Base-by-base conservation (phyloP, 2,797 vertebrate species). In the Tachyglossus aculeatus region DNA sequence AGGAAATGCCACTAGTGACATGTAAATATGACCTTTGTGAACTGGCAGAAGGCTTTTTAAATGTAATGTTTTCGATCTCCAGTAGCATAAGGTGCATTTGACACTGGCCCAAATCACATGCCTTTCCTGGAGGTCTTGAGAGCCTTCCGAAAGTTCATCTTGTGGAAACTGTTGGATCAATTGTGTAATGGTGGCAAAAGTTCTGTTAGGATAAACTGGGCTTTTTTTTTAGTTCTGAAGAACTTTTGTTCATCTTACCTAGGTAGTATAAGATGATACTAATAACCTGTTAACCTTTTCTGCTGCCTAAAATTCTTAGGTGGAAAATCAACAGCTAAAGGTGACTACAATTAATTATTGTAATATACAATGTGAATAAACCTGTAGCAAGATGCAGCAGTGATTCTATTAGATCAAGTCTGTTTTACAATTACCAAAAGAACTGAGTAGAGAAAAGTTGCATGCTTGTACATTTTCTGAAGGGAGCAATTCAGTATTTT, bases 1-100 rank as follows among this genome's bases (percentile, higher is more conserved):
- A 96, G 96, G 96, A 98, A 98, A 96, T 98, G 94, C 96, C 96
- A 95, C 86, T 90, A 95, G 94, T 89, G 89, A 82, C 93, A 95
- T 95, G 96, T 98, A 96, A 98, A 98, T 96, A 98, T 91, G 94
- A 98, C 96, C 96, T 86, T 73, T 90, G 91, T 88, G 86, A 93
- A 90, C 89, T 86, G 77, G 78, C 84, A 88, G 85, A 75, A 89
- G 72, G 72, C 83, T 87, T 86, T 71, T 78, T 82, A 72, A 77
- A 34, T 64, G 82, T 51, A 18, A 77, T 86, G 79, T 69, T 73
- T 90, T 79, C 58, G 66, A 84, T 81, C 71, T 91, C 86, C 88
- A 82, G 84, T 92, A 90, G 85, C 84, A 71, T 85, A 87, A 88
- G 86, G 61, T 77, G 75, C 56, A 65, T 75, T 86, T 88, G 75